phyloP scores from a whole-genome alignment of 2,888 invertebrate species.

The Dolichopus griseipennis region DNA sequence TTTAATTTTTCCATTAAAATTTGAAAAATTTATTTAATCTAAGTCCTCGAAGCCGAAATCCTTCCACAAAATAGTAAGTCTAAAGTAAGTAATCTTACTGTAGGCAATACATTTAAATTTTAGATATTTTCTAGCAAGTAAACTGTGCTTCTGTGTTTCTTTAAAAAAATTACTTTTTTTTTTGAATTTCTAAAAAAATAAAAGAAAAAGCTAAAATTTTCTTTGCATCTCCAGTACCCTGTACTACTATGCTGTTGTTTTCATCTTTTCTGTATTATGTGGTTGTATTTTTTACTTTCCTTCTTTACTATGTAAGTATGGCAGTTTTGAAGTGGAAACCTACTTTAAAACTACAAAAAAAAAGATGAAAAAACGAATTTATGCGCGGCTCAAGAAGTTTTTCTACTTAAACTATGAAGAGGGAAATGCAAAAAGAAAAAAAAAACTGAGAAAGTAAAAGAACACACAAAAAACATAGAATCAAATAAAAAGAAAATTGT shows the following conservation, averaged over 20 bases:
- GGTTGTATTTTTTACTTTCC: background rate
- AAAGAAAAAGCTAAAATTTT: too few species aligned
- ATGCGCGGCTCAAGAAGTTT: conserved; percentile 6
- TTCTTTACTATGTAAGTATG: background rate
- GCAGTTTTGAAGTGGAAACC: background rate
- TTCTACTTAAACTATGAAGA: conserved; percentile 1
- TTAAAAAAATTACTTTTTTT: background rate
- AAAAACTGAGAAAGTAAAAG: background rate
- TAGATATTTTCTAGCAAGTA: background rate
- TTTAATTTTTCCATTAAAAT: too few species aligned
- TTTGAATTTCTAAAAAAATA: too few species aligned
- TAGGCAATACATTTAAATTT: too few species aligned
- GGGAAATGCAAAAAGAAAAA: background rate
- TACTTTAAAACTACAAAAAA: background rate
- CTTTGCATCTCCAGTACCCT: too few species aligned
- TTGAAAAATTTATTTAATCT: too few species aligned
- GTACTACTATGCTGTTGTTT: background rate
- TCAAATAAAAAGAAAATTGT: too few species aligned
- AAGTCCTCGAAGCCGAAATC: too few species aligned
- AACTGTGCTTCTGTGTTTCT: background rate
- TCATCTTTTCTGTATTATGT: background rate
- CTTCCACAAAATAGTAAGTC: too few species aligned
- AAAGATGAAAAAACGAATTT: background rate
- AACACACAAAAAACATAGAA: background rate
- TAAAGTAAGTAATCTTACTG: too few species aligned